phyloP scores from a whole-genome alignment of 2,888 invertebrate genomes.

The Macroteleia sp. region DNA sequence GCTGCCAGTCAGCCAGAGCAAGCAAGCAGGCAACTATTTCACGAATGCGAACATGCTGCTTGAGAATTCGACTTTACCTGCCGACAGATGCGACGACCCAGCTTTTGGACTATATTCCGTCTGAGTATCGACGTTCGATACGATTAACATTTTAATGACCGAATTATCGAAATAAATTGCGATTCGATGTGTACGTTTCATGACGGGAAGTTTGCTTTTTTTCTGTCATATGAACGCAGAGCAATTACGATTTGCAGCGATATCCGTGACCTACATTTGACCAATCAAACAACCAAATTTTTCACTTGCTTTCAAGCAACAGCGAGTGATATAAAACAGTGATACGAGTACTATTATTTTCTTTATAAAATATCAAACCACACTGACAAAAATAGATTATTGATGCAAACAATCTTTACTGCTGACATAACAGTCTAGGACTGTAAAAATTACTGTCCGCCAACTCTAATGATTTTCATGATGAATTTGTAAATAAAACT shows the following conservation, averaged over 20 bases:
- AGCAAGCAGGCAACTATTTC: conserved; percentile 72
- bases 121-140: conserved; percentile 68
- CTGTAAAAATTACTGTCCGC: too few species aligned
- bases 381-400: too few species aligned
- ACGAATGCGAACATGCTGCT: conserved; percentile 72
- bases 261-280: conserved; percentile 58
- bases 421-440: too few species aligned
- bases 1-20: conserved; percentile 23
- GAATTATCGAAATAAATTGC: conserved; percentile 80
- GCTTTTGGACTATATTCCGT: conserved; percentile 59
- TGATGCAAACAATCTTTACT: too few species aligned
- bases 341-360: too few species aligned
- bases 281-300: conserved; percentile 27
- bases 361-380: too few species aligned
- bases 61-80: conserved; percentile 69
- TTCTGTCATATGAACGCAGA: conserved; percentile 23
- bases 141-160: conserved; percentile 77
- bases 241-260: conserved; percentile 49
- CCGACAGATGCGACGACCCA: conserved; percentile 75
- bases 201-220: conserved; percentile 40
- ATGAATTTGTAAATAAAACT: too few species aligned
- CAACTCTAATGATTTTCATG: too few species aligned
- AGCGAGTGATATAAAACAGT: conserved; percentile 35
- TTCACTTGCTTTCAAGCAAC: conserved; percentile 24
- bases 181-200: conserved; percentile 28